These are phyloP conservation scores for Caenorhabditis wallacei DNA, from an alignment of 2,888 invertebrate species.

Conservation along the genomic window DNA sequence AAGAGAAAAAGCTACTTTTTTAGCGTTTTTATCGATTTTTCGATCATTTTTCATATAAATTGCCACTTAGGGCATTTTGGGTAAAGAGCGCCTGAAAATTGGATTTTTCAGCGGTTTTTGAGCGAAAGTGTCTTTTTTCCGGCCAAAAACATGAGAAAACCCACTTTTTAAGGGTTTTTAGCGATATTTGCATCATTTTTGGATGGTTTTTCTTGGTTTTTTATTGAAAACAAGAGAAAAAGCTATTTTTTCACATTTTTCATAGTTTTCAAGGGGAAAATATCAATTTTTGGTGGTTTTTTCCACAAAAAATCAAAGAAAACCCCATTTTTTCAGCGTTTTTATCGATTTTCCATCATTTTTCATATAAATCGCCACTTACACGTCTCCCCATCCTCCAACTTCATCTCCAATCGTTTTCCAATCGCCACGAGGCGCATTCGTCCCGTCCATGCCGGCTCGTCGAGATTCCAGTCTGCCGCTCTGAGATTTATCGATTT, in stretches of 20 bases:
- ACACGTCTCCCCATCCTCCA: slow-evolving; percentile 95
- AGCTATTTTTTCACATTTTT: no score
- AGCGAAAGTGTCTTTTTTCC: neutral
- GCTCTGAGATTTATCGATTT: slow-evolving; percentile 87
- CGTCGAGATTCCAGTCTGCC: slow-evolving; percentile 98
- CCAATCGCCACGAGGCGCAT: slow-evolving; percentile 94
- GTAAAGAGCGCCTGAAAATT: slow-evolving; percentile 88
- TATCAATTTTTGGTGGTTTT: no score
- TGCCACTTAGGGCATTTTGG: slow-evolving; percentile 90
- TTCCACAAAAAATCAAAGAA: no score
- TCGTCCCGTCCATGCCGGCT: slow-evolving; percentile 98
- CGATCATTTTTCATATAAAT: neutral
- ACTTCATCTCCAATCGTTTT: slow-evolving; percentile 91
- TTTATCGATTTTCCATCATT: neutral
- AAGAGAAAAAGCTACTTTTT: no score
- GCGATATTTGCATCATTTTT: no score
- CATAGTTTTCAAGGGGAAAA: no score
- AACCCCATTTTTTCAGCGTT: neutral
- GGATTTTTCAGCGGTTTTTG: neutral
- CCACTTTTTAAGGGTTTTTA: no score
- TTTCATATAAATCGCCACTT: neutral
- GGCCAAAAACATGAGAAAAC: no score
- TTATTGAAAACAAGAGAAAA: no score
- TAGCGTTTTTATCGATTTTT: neutral
- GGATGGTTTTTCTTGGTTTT: no score